A percentile compares a stretch with the other conserved stretches of the same genome.
phyloP scores from a whole-genome alignment of 2,113 vertebrate species.

The Spea multiplicata region DNA sequence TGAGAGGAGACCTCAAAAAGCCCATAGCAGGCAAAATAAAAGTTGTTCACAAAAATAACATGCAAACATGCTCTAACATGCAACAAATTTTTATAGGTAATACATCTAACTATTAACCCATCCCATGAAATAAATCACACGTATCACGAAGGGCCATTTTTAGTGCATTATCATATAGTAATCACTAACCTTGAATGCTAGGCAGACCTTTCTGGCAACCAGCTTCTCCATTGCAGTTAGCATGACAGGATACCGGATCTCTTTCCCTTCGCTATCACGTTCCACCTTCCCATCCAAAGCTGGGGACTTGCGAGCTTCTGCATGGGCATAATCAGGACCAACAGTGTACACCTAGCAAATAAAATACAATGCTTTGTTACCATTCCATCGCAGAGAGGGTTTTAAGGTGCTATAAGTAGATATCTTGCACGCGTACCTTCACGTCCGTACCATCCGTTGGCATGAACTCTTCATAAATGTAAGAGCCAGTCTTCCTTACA shows the following conservation, averaged over 20 bases:
- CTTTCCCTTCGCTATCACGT: slow-evolving; percentile 94
- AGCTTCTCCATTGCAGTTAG: slow-evolving; percentile 97
- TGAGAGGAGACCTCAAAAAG: too few relatives aligned
- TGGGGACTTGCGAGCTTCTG: slow-evolving; percentile 94
- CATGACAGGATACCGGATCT: slow-evolving; percentile 97
- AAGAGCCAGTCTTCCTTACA: slow-evolving; percentile 95
- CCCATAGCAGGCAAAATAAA: too few relatives aligned
- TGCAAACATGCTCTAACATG: too few relatives aligned
- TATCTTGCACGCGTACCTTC: slow-evolving; percentile 71
- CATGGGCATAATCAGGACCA: slow-evolving; percentile 94
- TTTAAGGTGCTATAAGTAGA: neutral
- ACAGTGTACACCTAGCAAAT: slow-evolving; percentile 89
- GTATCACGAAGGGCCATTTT: too few relatives aligned
- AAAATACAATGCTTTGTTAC: neutral
- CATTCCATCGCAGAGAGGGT: neutral
- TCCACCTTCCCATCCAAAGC: slow-evolving; percentile 97
- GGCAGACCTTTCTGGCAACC: slow-evolving; percentile 93
- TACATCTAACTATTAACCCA: too few relatives aligned
- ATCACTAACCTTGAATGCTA: slow-evolving; percentile 88
- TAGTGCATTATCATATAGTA: too few relatives aligned
- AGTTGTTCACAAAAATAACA: too few relatives aligned
- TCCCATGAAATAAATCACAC: too few relatives aligned
- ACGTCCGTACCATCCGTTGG: slow-evolving; percentile 97
- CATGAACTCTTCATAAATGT: slow-evolving; percentile 99
- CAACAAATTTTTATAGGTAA: too few relatives aligned